Base-by-base conservation (phyloP, 2,113 vertebrate species). In the Zonotrichia leucophrys region DNA sequence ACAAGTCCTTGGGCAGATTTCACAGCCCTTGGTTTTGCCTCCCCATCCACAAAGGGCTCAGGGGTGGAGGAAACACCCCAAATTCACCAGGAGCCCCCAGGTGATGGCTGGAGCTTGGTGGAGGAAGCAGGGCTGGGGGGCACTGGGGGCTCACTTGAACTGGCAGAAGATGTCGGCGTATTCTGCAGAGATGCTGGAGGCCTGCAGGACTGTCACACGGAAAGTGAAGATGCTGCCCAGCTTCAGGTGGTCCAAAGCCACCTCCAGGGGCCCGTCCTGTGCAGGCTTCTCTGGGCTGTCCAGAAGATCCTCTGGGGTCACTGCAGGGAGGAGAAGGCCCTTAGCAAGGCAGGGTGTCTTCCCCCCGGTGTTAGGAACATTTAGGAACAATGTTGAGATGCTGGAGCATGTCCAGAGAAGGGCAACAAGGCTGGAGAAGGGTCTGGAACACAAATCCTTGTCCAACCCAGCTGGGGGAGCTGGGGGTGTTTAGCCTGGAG, bases 81-180 rank as follows among this genome's bases (percentile, higher is more conserved):
- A 33, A 0, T 89, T 73, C 37, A 18, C 6, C 1, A 2, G 1
- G 2, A 90, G 46, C 25, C 33, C 62, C 4, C 1, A 58, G 27
- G 64, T 9, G 4, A 82, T 10, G 52, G 56, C 62, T 16, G 4
- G 67, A 60, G 11, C 37, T 20, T 1, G 7, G 23, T 37, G 41
- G 27, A 44, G 66, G 44, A n/a, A 16, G 10, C 3, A 2, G 37
- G 37, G 15, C 55, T 15, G 13, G 15, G 37, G 35, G 27, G 4
- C 21, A 12, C 15, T 3, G 1, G 18, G 58, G 12, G 21, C 98
- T 98, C 88, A 99, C 99, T 99, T 99, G 97, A 99, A 99, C 97
- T 99, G 99, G 98, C 99, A 99, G 98, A 99, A 99, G 97, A 99
- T 99, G 94, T 99, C 99, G 0, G 99, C 99, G 0, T 99, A 99